Percentiles rank a stretch among this genome's conserved stretches.
phyloP scores from a whole-genome alignment of 1,140 invertebrate species.

The Piezodorus guildinii region DNA sequence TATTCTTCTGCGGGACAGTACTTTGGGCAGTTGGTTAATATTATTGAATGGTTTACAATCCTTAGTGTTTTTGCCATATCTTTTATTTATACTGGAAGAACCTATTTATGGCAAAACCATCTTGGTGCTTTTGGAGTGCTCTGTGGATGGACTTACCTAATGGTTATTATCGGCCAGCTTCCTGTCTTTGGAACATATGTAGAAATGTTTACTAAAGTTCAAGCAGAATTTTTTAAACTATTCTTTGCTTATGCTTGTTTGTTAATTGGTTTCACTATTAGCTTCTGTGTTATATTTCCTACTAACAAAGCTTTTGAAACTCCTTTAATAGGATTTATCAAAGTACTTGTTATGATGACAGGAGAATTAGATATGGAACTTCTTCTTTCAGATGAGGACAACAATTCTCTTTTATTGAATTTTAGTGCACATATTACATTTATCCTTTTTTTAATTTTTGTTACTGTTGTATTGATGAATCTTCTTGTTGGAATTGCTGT shows the following conservation, averaged over 20 bases:
- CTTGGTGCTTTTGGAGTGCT: conserved; percentile 71
- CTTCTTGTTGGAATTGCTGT: conserved; percentile 67
- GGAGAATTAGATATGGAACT: conserved; percentile 65
- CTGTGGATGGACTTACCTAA: conserved; percentile 73
- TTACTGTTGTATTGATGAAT: conserved; percentile 73
- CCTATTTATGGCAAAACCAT: conserved; percentile 68
- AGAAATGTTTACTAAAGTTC: conserved; percentile 74
- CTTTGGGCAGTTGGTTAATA: conserved; percentile 67
- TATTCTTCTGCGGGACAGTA: conserved; percentile 65
- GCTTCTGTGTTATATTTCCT: conserved; percentile 75
- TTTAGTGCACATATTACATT: conserved; percentile 62
- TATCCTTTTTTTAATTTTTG: conserved; percentile 58
- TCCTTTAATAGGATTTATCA: conserved; percentile 65
- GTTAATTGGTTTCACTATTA: conserved; percentile 71
- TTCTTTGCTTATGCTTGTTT: conserved; percentile 72
- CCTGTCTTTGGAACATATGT: conserved; percentile 77
- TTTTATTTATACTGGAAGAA: conserved; percentile 60
- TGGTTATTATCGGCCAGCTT: conserved; percentile 75
- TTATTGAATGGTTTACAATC: conserved; percentile 75
- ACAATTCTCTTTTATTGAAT: conserved; percentile 48
- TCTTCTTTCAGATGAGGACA: conserved; percentile 44
- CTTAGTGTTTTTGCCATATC: conserved; percentile 68
- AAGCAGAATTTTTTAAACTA: conserved; percentile 72
- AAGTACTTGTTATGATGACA: conserved; percentile 81
- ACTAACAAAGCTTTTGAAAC: conserved; percentile 64